Evolutionary conservation across 1,140 invertebrate species (phyloP), one percentile per base, ranked within the genome.

Genomic region (Trichomalopsis sarcophagae): DNA sequence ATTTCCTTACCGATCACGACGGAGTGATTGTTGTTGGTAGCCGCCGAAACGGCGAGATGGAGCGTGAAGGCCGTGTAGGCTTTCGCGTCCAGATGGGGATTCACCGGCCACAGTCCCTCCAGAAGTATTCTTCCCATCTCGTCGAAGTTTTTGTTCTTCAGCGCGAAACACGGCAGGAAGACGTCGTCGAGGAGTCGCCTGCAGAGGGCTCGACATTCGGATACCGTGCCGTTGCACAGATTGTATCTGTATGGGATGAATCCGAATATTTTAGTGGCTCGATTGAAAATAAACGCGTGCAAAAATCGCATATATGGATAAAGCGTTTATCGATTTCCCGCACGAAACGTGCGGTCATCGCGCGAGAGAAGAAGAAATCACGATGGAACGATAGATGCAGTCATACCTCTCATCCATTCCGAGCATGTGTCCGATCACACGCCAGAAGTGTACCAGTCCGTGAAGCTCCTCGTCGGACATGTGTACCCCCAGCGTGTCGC

Each of bases 391-490:
- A n/a, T 27, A 27, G 27, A 27, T 4, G 40, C 0, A 66, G 89
- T 1, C 27, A 27, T 90, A 96, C 95, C 94, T 95, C 88, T 98
- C 97, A 86, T 97, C 95, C 21, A 98, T 95, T 2, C 97, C 97
- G 73, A 98, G 94, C 88, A 97, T 91, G 88, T 96, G 94, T 1
- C 97, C 97, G 47, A 98, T 95, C 1, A 97, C 95, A 69, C 95
- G 94, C 97, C 97, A 98, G 87, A 98, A 95, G 90, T 98, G 97
- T 2, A 97, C 91, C 77, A 97, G 96, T n/a, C 95, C 95, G 76
- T 97, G 95, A n/a, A 96, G 88, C 78, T 96, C 96, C 36, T 95
- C 94, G 13, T 93, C 87, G 27, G 93, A 93, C 5, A 90, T 89
- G 3, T 90, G 87, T 3, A 97, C 92, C 1, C 97, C 96, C 47